Evolutionary conservation across 2,113 vertebrate species (phyloP), one percentile per base, ranked within the genome.

Genomic region (Pachycephala philippinensis): DNA sequence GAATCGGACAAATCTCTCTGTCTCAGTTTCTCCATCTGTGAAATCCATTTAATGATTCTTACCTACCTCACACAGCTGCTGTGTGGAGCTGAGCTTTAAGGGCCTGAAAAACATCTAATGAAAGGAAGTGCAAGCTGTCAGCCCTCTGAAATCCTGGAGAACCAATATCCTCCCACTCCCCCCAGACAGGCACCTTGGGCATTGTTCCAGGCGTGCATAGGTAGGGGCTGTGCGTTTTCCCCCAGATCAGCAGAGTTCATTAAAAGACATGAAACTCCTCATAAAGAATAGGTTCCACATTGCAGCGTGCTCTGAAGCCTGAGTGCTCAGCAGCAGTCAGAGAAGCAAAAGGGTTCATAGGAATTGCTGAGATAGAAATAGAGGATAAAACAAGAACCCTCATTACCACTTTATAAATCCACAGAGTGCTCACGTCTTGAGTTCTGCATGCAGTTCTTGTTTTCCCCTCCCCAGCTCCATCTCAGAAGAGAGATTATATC

Each of bases 11-110:
- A 80, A 93, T 56, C 33, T 70, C 42, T 56, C 40, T 53, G 88
- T 91, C 93, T 97, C 93, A 19, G 20, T 90, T 94, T 84, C 93
- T 90, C 93, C 83, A 16, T 86, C 95, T 97, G 95, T 78, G 88
- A 81, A 96, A 93, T 94, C 40, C 83, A 91, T 96, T 88, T 52
- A 76, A 64, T 70, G 84, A 63, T 66, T 80, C 85, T 78, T 94
- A 63, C 90, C 90, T 93, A 92, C 87, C 91, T 89, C 85, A 87
- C 82, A 44, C 35, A 68, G 87, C 78, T 69, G 70, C 72, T 83
- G 78, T 3, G 1, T 26, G 68, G 77, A 49, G 49, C 86, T 82
- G 35, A 50, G 65, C 72, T 78, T 79, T 40, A 42, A 88, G 66
- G 20, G 90, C n/a, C 87, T 92, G 90, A 72, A 71, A 93, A 84